Evolutionary conservation across 2,113 vertebrate species (phyloP).

Genomic region (Neolamprologus longior): DNA sequence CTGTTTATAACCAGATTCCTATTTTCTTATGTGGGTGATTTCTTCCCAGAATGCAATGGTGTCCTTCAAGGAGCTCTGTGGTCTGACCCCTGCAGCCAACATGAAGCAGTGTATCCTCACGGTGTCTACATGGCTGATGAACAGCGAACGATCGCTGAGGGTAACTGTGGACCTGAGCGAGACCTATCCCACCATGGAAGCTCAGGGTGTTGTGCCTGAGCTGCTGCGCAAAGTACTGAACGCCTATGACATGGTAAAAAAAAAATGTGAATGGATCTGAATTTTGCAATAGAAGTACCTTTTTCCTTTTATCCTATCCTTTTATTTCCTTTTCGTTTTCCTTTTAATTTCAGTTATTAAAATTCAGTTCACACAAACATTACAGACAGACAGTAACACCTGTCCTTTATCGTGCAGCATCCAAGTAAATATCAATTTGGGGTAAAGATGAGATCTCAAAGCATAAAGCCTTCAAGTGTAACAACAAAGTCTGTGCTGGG

Average conservation of each 20-base stretch:
- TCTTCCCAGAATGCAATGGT: conserved; percentile 82
- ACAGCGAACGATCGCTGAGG: conserved; percentile 75
- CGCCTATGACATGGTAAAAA: conserved; percentile 81
- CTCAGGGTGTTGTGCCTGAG: conserved; percentile 82
- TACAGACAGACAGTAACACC: not conserved
- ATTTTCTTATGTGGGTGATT: not conserved
- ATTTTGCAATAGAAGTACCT: not conserved
- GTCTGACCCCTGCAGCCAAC: conserved; percentile 85
- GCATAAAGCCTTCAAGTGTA: not conserved
- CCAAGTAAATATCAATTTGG: not conserved
- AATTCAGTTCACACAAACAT: not conserved
- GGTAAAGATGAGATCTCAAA: not conserved
- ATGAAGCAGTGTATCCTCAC: conserved; percentile 94
- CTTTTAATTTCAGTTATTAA: not conserved
- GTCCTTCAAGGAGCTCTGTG: conserved; percentile 91
- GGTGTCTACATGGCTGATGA: conserved; percentile 82
- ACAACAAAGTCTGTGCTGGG: not conserved
- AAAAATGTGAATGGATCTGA: not conserved
- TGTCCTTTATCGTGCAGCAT: not conserved
- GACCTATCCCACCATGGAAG: conserved; percentile 86
- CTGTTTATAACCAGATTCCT: not conserved
- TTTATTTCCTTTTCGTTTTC: not conserved
- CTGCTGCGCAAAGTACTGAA: conserved; percentile 86
- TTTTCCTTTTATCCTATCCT: not conserved
- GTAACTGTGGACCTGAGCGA: conserved; percentile 83